Evolutionary conservation across 2,113 vertebrate genomes (phyloP).

Genomic region (Chloebia gouldiae): DNA sequence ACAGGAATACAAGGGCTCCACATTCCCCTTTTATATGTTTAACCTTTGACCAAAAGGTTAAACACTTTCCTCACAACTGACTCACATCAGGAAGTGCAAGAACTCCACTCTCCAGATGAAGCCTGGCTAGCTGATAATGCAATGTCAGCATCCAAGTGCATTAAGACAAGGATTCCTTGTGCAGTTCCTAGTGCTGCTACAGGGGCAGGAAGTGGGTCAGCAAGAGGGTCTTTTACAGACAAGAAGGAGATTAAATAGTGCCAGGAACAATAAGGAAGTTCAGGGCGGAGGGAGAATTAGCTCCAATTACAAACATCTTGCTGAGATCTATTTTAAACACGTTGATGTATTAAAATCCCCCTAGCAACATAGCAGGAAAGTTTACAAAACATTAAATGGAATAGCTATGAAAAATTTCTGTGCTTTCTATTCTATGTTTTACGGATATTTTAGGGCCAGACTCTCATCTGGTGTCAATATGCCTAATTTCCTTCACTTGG

Average conservation of each 20-base stretch:
- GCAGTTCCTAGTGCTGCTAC: neutral
- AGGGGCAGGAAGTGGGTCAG: slow-evolving; percentile 31
- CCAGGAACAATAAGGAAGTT: neutral
- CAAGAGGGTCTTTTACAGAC: neutral
- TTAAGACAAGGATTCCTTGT: slow-evolving; percentile 48
- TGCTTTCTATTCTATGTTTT: neutral
- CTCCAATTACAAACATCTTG: slow-evolving; percentile 9
- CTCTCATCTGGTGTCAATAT: neutral
- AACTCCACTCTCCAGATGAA: slow-evolving; percentile 41
- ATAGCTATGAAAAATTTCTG: neutral
- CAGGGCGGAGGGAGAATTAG: neutral
- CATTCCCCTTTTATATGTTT: slow-evolving; percentile 64
- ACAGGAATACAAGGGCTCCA: slow-evolving; percentile 54
- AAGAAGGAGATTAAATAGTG: neutral
- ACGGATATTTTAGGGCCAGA: neutral
- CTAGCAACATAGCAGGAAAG: slow-evolving; percentile 15
- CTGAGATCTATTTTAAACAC: neutral
- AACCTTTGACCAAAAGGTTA: slow-evolving; percentile 69
- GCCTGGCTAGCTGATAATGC: slow-evolving; percentile 30
- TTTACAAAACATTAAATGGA: slow-evolving; percentile 37
- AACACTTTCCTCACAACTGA: slow-evolving; percentile 57
- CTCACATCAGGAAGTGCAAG: slow-evolving; percentile 61
- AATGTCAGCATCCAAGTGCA: neutral
- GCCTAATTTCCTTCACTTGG: neutral
- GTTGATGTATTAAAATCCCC: neutral